These are phyloP conservation scores for Reticulitermes speratus DNA, from an alignment of 1,140 invertebrate species.

Conservation along the genomic window DNA sequence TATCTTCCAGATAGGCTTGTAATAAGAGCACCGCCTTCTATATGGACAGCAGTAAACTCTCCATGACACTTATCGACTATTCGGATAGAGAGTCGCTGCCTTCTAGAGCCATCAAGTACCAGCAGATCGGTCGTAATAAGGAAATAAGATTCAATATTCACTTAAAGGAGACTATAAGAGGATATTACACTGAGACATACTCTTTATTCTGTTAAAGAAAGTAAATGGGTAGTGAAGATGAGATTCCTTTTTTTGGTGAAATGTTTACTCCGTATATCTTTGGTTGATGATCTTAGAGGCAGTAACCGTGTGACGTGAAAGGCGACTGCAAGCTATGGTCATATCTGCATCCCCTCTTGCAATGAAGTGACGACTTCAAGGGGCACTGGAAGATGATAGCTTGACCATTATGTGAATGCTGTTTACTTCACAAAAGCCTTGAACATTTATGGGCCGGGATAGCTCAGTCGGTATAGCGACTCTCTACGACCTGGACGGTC, in stretches of 20 bases:
- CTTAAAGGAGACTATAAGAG: background rate
- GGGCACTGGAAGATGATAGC: too few relatives aligned
- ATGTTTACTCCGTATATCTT: background rate
- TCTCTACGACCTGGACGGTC: too few relatives aligned
- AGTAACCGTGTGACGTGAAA: background rate
- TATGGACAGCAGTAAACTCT: background rate
- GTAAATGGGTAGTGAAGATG: background rate
- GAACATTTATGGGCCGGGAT: too few relatives aligned
- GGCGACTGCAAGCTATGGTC: too few relatives aligned
- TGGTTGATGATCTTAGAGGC: background rate
- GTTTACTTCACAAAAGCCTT: too few relatives aligned
- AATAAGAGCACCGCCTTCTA: conserved; percentile 1
- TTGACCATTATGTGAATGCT: too few relatives aligned
- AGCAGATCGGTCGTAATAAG: background rate
- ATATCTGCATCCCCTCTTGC: too few relatives aligned
- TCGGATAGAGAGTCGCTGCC: background rate
- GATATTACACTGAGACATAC: background rate
- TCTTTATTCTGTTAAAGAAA: background rate
- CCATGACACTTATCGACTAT: background rate
- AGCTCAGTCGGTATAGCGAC: too few relatives aligned
- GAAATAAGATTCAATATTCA: conserved; percentile 9
- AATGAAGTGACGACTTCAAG: too few relatives aligned
- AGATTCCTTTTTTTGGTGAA: background rate
- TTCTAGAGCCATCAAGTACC: background rate
- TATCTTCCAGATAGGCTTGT: background rate